Percentiles rank a stretch among this genome's conserved stretches.
Conservation (phyloP, 2,888 invertebrate genomes). For the Eurytoma adleriae region DNA sequence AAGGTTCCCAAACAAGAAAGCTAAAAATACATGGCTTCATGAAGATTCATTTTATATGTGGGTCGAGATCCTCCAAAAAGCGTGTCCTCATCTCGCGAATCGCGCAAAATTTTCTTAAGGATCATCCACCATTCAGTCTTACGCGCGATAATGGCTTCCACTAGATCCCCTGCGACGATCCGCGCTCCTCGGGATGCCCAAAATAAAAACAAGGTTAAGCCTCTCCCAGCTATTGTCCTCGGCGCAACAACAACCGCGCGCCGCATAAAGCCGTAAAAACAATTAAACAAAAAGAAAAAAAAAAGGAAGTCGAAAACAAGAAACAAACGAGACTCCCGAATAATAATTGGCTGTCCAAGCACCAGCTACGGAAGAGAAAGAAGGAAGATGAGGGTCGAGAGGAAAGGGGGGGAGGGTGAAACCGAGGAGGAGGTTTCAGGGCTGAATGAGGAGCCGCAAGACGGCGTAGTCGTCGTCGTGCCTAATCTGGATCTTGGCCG, state of each 20-base stretch:
- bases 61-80: not conserved
- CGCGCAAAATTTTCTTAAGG: not conserved
- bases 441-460: not conserved
- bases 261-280: conserved; percentile 18
- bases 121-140: not conserved
- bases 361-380: not conserved
- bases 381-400: conserved; percentile 41
- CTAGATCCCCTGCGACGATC: too few species aligned
- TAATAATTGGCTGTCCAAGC: conserved; percentile 9
- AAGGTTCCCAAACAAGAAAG: too few species aligned
- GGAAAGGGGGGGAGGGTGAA: not conserved
- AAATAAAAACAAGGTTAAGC: conserved; percentile 25
- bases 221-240: not conserved
- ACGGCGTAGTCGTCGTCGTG: conserved; percentile 56
- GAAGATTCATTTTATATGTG: not conserved
- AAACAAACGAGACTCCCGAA: not conserved
- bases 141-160: not conserved
- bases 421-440: conserved; percentile 9
- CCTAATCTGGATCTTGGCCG: conserved; percentile 59
- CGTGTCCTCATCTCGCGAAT: not conserved
- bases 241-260: too few species aligned
- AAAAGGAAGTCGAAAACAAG: not conserved
- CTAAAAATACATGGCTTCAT: too few species aligned
- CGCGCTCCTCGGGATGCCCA: not conserved
- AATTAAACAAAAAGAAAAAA: not conserved